Percentiles rank a stretch among this genome's conserved stretches.
Evolutionary conservation across 2,888 invertebrate species (phyloP).

Genomic region (Alsophila aescularia): DNA sequence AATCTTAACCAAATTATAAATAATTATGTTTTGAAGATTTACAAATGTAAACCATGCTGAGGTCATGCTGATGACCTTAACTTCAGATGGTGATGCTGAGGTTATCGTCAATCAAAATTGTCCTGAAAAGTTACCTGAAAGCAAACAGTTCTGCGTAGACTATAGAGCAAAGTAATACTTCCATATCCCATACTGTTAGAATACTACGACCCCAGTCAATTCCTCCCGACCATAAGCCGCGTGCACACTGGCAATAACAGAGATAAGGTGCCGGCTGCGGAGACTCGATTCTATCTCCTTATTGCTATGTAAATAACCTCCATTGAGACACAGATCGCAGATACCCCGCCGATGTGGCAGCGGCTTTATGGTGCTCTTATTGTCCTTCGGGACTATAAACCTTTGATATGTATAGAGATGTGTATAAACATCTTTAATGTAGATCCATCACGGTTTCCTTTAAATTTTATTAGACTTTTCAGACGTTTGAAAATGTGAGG

Average conservation of each 20-base stretch:
- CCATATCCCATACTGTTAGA: constrained; percentile 6
- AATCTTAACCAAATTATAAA: too few relatives aligned
- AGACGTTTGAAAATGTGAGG: background rate
- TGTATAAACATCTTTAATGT: constrained; percentile 19
- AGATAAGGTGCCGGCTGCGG: constrained; percentile 68
- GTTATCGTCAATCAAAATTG: too few relatives aligned
- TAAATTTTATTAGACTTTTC: background rate
- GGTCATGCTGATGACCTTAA: too few relatives aligned
- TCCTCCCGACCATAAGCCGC: constrained; percentile 73
- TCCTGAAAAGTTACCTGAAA: too few relatives aligned
- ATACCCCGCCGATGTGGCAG: constrained; percentile 77
- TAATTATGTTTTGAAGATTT: too few relatives aligned
- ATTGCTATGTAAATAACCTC: constrained; percentile 83
- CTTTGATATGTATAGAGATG: constrained; percentile 34
- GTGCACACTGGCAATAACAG: constrained; percentile 74
- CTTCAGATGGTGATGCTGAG: too few relatives aligned
- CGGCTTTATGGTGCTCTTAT: constrained; percentile 69
- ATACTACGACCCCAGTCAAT: constrained; percentile 63
- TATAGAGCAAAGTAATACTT: too few relatives aligned
- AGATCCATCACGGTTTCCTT: constrained; percentile 11
- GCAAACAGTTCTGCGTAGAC: too few relatives aligned
- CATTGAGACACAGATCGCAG: constrained; percentile 75
- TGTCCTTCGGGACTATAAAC: constrained; percentile 43
- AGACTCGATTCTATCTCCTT: constrained; percentile 72
- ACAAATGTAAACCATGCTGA: too few relatives aligned